phyloP scores from a whole-genome alignment of 2,113 vertebrate genomes.

The Leiothrix lutea region DNA sequence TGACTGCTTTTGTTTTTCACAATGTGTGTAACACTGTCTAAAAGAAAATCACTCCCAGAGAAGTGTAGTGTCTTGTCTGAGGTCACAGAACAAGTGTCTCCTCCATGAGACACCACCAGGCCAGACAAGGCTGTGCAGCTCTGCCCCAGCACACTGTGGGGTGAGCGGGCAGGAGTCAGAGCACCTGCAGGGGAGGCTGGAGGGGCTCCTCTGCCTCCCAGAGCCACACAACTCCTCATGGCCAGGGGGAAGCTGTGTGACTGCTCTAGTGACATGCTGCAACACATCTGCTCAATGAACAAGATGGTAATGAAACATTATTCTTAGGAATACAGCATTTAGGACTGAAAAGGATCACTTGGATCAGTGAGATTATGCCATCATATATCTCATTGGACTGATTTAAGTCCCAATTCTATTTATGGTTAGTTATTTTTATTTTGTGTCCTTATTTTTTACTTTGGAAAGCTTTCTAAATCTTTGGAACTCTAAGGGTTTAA shows the following conservation, averaged over 20 bases:
- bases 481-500: neutral
- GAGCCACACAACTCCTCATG: neutral
- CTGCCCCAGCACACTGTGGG: accelerated
- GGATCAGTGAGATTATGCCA: neutral
- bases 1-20: neutral
- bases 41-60: neutral
- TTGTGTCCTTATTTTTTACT: neutral
- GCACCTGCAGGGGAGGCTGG: neutral
- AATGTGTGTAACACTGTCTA: neutral
- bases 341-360: neutral
- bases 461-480: neutral
- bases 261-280: neutral
- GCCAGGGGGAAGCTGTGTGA: neutral
- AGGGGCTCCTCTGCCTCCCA: neutral
- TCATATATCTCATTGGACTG: neutral
- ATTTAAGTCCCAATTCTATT: neutral
- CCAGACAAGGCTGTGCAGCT: neutral
- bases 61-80: neutral
- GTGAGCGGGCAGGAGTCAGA: accelerated
- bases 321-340: neutral
- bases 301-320: neutral
- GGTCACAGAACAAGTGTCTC: neutral
- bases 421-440: neutral
- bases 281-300: neutral
- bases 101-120: accelerated